These are phyloP conservation scores for Centropus unirufus DNA, from an alignment of 2,113 vertebrate genomes.

Conservation along the genomic window DNA sequence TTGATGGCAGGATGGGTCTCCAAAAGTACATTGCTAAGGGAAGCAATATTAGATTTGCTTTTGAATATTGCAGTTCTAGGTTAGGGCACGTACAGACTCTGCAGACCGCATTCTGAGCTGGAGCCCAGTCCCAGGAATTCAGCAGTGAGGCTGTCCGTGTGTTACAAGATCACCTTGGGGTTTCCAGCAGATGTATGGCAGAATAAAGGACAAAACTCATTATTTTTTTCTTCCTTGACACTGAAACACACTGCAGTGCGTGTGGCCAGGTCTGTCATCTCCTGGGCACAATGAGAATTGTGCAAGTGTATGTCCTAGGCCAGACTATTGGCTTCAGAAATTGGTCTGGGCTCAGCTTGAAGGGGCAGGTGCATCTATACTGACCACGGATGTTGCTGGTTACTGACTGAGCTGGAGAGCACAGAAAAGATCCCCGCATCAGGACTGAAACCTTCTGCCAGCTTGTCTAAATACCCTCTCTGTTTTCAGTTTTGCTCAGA, in stretches of 20 bases:
- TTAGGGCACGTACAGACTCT: background rate
- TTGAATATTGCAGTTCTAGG: background rate
- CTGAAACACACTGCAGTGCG: accelerated
- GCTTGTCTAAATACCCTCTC: background rate
- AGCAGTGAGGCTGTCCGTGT: accelerated
- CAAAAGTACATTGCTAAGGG: background rate
- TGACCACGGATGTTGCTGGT: background rate
- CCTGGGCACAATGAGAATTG: accelerated
- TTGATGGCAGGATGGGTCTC: background rate
- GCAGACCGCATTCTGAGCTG: background rate
- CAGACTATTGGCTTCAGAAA: background rate
- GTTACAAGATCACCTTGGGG: background rate
- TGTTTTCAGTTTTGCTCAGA: background rate
- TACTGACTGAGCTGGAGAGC: background rate
- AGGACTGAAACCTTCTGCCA: background rate
- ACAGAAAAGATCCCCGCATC: background rate
- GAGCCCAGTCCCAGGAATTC: background rate
- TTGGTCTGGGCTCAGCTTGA: background rate
- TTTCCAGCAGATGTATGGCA: background rate
- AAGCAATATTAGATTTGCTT: background rate
- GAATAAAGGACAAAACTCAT: background rate
- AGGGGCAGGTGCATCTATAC: accelerated
- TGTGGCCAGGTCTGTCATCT: accelerated
- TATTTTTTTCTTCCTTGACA: background rate
- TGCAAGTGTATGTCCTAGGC: accelerated